A percentile compares a stretch with the other conserved stretches of the same genome.
Evolutionary conservation across 2,113 vertebrate species (phyloP).

Genomic region (Isichthys henryi): DNA sequence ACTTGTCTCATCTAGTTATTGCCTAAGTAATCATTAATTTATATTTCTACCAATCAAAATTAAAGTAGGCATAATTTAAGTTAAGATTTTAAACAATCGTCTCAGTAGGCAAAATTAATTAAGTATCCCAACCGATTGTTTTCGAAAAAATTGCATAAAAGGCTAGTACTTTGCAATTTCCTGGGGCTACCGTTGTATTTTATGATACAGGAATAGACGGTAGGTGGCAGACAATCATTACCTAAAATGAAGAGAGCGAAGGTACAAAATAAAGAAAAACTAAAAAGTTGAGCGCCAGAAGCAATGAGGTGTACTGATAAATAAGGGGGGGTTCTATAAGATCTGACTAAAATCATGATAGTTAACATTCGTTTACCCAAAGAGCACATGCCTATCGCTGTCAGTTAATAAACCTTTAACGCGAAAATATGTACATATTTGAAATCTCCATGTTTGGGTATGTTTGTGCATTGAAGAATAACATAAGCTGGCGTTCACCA

Average conservation of each 20-base stretch:
- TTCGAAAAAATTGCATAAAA: not conserved
- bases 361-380: not conserved
- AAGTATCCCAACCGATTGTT: not conserved
- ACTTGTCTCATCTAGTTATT: not conserved
- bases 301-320: not conserved
- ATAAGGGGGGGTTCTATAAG: not conserved
- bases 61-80: not conserved
- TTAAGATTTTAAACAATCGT: not conserved
- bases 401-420: not conserved
- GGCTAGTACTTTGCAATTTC: not conserved
- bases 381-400: not conserved
- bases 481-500: not conserved
- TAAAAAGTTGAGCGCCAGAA: not conserved
- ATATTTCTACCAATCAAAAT: not conserved
- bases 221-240: constrained; percentile 22
- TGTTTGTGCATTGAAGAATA: not conserved
- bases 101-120: not conserved
- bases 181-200: not conserved
- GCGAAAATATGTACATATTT: not conserved
- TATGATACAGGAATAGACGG: not conserved
- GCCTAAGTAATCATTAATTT: not conserved
- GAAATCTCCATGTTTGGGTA: not conserved
- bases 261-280: not conserved
- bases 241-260: not conserved
- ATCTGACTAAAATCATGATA: not conserved